These are phyloP conservation scores for Phyllotreta cruciferae DNA, from an alignment of 2,888 invertebrate species.

Conservation along the genomic window DNA sequence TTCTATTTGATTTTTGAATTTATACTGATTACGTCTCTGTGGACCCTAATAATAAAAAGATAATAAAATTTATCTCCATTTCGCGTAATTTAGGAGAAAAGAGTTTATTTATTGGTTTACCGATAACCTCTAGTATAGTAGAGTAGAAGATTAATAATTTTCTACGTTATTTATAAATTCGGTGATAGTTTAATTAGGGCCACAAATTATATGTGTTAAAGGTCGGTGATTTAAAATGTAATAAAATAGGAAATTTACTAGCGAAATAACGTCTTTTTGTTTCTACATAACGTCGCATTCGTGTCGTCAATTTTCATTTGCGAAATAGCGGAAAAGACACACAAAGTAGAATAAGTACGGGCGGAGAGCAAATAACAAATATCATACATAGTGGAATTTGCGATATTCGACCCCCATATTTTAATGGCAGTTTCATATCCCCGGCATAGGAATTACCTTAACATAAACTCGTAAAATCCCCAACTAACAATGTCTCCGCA, in stretches of 20 bases:
- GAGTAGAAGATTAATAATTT: constrained; percentile 12
- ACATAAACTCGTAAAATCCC: constrained; percentile 9
- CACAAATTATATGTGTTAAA: constrained; percentile 1
- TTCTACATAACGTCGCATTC: too few relatives aligned
- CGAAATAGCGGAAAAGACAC: constrained; percentile 11
- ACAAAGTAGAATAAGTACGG: constrained; percentile 13
- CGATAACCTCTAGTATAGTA: constrained; percentile 25
- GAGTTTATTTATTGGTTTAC: constrained; percentile 14
- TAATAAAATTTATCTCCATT: constrained; percentile 3
- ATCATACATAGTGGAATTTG: constrained; percentile 14
- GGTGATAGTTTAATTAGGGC: constrained; percentile 2
- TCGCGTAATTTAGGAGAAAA: too few relatives aligned
- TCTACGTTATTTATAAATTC: constrained; percentile 1
- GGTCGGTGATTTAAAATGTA: not conserved
- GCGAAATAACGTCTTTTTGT: too few relatives aligned
- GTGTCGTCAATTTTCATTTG: constrained; percentile 5
- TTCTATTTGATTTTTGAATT: too few relatives aligned
- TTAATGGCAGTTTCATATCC: constrained; percentile 15
- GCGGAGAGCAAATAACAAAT: not conserved
- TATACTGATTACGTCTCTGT: not conserved
- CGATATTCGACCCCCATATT: constrained; percentile 6
- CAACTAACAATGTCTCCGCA: constrained; percentile 7
- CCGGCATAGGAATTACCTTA: constrained; percentile 14
- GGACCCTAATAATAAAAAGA: constrained; percentile 9
- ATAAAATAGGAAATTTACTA: too few relatives aligned